Conservation (phyloP, 2,113 vertebrate species). For the Xiphorhynchus elegans region DNA sequence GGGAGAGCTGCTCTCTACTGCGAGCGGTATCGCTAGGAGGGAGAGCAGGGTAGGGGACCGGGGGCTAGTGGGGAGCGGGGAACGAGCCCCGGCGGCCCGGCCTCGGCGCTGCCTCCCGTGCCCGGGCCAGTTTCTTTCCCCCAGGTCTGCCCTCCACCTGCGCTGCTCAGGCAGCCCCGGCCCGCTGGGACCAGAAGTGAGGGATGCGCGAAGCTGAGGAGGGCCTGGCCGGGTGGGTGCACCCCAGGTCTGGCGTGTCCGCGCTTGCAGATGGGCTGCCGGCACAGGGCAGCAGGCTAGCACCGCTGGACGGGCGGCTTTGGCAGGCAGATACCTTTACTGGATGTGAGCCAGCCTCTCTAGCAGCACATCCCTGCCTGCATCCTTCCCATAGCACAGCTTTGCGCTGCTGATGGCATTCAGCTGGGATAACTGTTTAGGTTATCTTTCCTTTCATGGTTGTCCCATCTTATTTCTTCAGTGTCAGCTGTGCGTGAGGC, state of each 20-base stretch:
- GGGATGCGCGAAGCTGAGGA: neutral
- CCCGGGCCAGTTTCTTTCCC: too few relatives aligned
- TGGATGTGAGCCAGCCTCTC: neutral
- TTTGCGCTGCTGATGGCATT: neutral
- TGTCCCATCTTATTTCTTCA: neutral
- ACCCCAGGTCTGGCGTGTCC: too few relatives aligned
- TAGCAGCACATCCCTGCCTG: neutral
- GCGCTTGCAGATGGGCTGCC: neutral
- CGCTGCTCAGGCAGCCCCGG: neutral
- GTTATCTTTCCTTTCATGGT: neutral
- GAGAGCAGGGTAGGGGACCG: too few relatives aligned
- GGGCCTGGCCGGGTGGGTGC: rapidly evolving
- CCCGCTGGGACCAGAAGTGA: neutral
- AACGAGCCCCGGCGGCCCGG: neutral
- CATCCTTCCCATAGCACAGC: neutral
- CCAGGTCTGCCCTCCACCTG: neutral
- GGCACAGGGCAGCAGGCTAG: rapidly evolving
- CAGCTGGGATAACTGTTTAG: neutral
- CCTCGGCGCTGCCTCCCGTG: too few relatives aligned
- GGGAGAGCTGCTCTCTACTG: neutral
- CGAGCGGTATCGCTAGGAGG: neutral
- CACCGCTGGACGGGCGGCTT: neutral
- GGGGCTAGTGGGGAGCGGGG: neutral
- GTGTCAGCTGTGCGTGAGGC: neutral
- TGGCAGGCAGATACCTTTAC: neutral